Conservation (phyloP, 1,140 invertebrate species). For the Lerema accius region DNA sequence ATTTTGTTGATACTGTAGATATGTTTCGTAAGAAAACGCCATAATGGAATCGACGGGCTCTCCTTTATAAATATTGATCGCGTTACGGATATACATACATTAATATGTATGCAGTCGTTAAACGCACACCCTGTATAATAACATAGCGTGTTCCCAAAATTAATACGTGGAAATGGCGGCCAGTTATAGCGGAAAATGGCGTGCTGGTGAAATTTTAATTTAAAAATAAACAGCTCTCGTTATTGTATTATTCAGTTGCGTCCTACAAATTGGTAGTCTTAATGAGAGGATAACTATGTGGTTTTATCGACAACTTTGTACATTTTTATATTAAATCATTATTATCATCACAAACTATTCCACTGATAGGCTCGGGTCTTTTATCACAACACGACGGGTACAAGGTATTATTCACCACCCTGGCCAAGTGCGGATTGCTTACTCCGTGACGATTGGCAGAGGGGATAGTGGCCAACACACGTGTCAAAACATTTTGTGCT, state of each 20-base stretch:
- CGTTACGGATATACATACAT: conserved; percentile 28
- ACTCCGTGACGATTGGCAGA: no score
- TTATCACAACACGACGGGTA: no score
- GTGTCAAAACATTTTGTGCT: no score
- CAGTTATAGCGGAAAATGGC: conserved; percentile 27
- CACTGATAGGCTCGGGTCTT: no score
- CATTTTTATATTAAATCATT: not conserved
- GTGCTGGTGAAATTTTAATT: conserved; percentile 25
- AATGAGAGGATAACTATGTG: conserved; percentile 1
- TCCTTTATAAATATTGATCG: conserved; percentile 30
- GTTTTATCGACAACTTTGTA: conserved; percentile 1
- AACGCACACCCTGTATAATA: conserved; percentile 32
- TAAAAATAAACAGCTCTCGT: conserved; percentile 30
- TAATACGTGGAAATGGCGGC: conserved; percentile 26
- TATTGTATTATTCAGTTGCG: conserved; percentile 23
- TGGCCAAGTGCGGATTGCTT: no score
- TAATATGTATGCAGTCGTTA: conserved; percentile 34
- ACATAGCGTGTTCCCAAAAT: conserved; percentile 30
- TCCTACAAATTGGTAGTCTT: conserved; percentile 1
- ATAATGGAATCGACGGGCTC: conserved; percentile 13
- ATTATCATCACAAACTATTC: no score
- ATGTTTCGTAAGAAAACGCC: conserved; percentile 13
- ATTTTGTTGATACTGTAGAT: no score
- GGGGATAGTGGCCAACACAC: no score
- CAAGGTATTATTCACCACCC: no score